These are phyloP conservation scores for Platichthys stellatus DNA, from an alignment of 2,113 vertebrate genomes.

Conservation along the genomic window DNA sequence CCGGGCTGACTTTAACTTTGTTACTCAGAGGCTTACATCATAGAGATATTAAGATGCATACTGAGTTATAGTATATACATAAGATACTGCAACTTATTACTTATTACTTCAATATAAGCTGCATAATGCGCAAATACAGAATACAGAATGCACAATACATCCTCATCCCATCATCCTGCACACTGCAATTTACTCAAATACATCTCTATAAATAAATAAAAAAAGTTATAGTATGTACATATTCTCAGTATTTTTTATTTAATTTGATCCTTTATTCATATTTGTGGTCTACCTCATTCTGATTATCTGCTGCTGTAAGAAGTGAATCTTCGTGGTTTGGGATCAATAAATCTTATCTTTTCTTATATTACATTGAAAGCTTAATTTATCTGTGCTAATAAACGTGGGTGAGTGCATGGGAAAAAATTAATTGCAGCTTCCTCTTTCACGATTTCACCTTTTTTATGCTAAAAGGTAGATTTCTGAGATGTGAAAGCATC, in stretches of 20 bases:
- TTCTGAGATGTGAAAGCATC: constrained; percentile 18
- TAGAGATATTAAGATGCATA: not conserved
- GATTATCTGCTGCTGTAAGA: too few species aligned
- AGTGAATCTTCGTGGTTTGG: not conserved
- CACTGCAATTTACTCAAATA: not conserved
- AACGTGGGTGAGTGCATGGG: constrained; percentile 7
- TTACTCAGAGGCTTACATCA: not conserved
- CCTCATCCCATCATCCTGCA: too few species aligned
- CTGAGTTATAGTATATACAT: not conserved
- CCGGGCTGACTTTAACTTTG: too few species aligned
- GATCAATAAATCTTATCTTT: not conserved
- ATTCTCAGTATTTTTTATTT: too few species aligned
- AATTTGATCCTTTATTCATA: too few species aligned
- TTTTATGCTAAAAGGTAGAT: constrained; percentile 42
- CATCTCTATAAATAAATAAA: too few species aligned
- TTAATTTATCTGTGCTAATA: constrained; percentile 24
- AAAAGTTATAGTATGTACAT: not conserved
- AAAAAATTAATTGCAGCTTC: constrained; percentile 27
- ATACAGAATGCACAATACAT: too few species aligned
- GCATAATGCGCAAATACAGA: too few species aligned
- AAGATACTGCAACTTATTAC: too few species aligned
- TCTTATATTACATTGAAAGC: not conserved
- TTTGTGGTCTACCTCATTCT: too few species aligned
- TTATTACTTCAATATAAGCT: too few species aligned
- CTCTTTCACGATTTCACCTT: constrained; percentile 44